Conservation (phyloP, 2,113 vertebrate genomes). For the Syngnathoides biaculeatus region DNA sequence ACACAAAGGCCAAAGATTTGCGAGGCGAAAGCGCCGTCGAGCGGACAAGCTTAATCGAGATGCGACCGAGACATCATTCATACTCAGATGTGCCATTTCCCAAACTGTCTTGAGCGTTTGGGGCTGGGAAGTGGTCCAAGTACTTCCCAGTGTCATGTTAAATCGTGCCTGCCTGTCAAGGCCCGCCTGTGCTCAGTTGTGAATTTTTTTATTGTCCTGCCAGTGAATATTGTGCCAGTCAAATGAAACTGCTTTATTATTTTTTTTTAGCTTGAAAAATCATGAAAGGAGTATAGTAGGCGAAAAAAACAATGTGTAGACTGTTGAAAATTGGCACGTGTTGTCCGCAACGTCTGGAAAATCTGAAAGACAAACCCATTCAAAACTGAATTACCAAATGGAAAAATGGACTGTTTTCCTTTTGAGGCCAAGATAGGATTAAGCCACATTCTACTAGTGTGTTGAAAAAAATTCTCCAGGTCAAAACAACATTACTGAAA, state of each 20-base stretch:
- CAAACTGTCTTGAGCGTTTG: not conserved
- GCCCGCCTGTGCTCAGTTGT: not conserved
- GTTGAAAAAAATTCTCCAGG: not conserved
- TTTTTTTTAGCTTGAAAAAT: not conserved
- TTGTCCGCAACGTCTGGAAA: not conserved
- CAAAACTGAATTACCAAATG: not conserved
- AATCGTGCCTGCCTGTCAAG: constrained; percentile 3
- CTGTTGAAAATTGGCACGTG: not conserved
- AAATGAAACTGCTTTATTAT: not conserved
- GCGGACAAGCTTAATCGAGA: constrained; percentile 4
- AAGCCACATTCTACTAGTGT: too few relatives aligned
- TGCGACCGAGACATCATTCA: constrained; percentile 3
- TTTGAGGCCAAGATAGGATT: not conserved
- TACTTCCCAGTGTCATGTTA: not conserved
- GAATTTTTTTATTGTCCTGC: constrained; percentile 3
- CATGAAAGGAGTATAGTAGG: not conserved
- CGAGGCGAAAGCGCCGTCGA: not conserved
- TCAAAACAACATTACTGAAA: not conserved
- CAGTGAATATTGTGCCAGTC: constrained; percentile 3
- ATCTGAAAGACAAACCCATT: not conserved
- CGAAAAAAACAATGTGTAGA: not conserved
- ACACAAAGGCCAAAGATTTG: constrained; percentile 3
- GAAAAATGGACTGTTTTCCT: constrained; percentile 1
- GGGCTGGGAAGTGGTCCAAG: constrained; percentile 1
- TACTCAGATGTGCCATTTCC: constrained; percentile 2